Conservation (phyloP, 2,113 vertebrate genomes). For the Saccopteryx bilineata region DNA sequence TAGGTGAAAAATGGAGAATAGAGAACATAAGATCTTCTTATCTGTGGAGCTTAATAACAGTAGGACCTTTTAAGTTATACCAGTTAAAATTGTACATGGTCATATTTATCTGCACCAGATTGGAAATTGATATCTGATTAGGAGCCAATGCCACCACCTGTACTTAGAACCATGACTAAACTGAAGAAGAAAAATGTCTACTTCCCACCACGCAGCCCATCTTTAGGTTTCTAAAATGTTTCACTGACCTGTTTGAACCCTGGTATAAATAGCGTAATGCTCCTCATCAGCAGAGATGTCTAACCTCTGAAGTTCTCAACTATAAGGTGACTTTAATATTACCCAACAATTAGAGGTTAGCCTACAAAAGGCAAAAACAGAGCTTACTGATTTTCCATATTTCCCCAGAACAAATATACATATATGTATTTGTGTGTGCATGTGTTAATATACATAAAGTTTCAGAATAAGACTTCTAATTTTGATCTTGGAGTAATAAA, state of each 20-base stretch:
- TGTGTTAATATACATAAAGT: not conserved
- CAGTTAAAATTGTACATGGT: accelerated
- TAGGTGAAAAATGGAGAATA: not conserved
- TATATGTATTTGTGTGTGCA: not conserved
- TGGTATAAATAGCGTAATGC: accelerated
- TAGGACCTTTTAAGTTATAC: not conserved
- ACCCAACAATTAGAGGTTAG: not conserved
- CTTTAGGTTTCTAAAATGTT: not conserved
- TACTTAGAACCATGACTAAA: not conserved
- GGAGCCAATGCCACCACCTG: not conserved
- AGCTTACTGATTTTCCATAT: not conserved
- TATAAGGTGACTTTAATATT: not conserved
- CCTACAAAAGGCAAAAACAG: not conserved
- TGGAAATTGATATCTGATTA: not conserved
- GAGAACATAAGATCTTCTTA: not conserved
- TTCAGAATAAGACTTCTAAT: not conserved
- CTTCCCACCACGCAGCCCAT: not conserved
- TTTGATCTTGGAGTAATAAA: not conserved
- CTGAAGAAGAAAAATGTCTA: not conserved
- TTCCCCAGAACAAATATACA: not conserved
- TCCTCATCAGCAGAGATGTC: not conserved
- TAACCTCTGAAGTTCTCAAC: not conserved
- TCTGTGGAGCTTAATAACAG: not conserved
- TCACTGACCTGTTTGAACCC: not conserved
- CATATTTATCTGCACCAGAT: not conserved